Evolutionary conservation across 37 sponge, comb jelly and placozoan genomes (phyloP), one percentile per base, ranked within the genome.

Genomic region (Agelas oroides): DNA sequence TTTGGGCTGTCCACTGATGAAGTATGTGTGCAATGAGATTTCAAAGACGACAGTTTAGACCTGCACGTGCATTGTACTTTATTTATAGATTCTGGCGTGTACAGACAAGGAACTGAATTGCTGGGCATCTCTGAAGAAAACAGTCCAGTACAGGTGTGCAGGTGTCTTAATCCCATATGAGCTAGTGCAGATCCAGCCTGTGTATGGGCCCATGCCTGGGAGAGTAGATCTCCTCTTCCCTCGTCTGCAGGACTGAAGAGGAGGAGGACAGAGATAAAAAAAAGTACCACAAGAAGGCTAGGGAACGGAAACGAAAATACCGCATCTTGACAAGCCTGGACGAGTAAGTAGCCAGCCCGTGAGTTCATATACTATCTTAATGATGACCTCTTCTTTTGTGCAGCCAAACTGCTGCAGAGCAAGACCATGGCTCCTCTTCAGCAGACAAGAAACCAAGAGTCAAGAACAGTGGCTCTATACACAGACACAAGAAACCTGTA

Each of bases 121-220:
- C 31, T 96, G 99, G 99, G 91, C 62, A 14, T 94, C 99, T 70
- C 84, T 98, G 59, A 96, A 94, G 92, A 98, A 95, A 52, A 36
- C 87, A 36, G 92, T 94, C 25, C 92, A 96, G 71, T 93, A 89
- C 77, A 81, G 90, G 86, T 83, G 8, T 46, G 46, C 46, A 12
- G 8, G n/a, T n/a, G n/a, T n/a, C n/a, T n/a, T n/a, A n/a, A n/a
- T n/a, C n/a, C n/a, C n/a, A n/a, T n/a, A n/a, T n/a, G n/a, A n/a
- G n/a, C n/a, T n/a, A n/a, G n/a, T n/a, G n/a, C n/a, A n/a, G n/a
- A n/a, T n/a, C n/a, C n/a, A n/a, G n/a, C n/a, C 28, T 18, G 79
- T 83, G 61, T 75, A 36, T 53, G 68, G 20, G 62, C 57, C 13
- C 23, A 24, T 77, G 78, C 63, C 13, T 77, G 75, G 25, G 75